phyloP scores from a whole-genome alignment of 2,797 vertebrate species.

The Avahi laniger region DNA sequence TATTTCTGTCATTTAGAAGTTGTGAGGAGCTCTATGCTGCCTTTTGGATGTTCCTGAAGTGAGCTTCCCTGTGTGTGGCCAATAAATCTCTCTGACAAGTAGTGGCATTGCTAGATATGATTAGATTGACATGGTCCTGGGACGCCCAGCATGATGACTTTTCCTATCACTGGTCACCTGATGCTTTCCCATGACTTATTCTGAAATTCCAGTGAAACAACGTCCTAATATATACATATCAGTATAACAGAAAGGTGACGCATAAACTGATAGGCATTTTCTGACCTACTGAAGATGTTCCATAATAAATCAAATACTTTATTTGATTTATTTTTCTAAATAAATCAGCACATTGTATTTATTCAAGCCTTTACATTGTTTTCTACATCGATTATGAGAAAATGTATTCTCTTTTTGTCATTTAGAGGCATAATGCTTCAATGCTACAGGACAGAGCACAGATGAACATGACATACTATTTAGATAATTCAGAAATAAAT shows the following conservation, averaged over 20 bases:
- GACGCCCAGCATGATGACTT: neutral
- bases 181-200: neutral
- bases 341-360: neutral
- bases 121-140: neutral
- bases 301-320: neutral
- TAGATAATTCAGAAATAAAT: neutral
- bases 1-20: neutral
- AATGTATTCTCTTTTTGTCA: neutral
- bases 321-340: too few relatives aligned
- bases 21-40: neutral
- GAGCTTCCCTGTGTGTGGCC: neutral
- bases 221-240: neutral
- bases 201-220: neutral
- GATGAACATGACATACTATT: neutral
- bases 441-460: neutral
- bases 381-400: neutral
- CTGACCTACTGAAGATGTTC: neutral
- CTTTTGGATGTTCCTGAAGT: neutral
- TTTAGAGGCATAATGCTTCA: neutral
- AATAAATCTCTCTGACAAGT: neutral
- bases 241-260: neutral
- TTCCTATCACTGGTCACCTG: neutral
- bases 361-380: neutral
- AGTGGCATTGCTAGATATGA: fast-evolving
- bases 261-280: neutral